phyloP scores from a whole-genome alignment of 2,888 invertebrate species.

The Holacanthella duospinosa region DNA sequence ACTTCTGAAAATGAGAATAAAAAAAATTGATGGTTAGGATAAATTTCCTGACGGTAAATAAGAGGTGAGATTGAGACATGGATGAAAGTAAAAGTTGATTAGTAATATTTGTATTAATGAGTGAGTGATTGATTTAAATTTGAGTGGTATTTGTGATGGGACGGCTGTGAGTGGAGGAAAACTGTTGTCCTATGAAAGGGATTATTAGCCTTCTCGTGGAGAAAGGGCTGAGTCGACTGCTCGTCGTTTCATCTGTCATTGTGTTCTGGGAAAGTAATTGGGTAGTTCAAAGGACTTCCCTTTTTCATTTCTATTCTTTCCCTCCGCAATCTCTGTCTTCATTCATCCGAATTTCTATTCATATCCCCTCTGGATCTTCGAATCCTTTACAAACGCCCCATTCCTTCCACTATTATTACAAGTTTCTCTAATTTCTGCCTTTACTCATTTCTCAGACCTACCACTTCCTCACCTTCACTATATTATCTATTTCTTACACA shows the following conservation, averaged over 20 bases:
- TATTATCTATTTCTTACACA: background rate
- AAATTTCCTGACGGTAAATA: too few species aligned
- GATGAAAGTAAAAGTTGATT: too few species aligned
- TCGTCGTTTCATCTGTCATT: constrained; percentile 30
- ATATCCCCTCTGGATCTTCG: background rate
- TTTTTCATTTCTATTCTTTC: constrained; percentile 24
- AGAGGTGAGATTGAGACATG: too few species aligned
- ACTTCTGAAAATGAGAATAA: too few species aligned
- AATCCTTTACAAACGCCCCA: background rate
- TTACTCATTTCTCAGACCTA: too few species aligned
- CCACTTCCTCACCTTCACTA: too few species aligned
- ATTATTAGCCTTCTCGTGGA: constrained; percentile 38
- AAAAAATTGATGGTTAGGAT: too few species aligned
- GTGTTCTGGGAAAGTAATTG: constrained; percentile 37
- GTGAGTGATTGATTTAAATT: too few species aligned
- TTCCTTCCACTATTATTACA: too few species aligned
- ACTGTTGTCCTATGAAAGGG: constrained; percentile 35
- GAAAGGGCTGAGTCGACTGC: constrained; percentile 37
- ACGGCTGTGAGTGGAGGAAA: background rate
- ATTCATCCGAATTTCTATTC: constrained; percentile 20
- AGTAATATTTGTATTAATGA: too few species aligned
- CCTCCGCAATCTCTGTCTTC: constrained; percentile 26
- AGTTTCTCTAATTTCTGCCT: too few species aligned
- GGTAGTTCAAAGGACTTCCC: constrained; percentile 37
- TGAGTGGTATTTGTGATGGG: too few species aligned